These are phyloP conservation scores for Rhamnusium bicolor DNA, from an alignment of 2,888 invertebrate genomes.

Conservation along the genomic window DNA sequence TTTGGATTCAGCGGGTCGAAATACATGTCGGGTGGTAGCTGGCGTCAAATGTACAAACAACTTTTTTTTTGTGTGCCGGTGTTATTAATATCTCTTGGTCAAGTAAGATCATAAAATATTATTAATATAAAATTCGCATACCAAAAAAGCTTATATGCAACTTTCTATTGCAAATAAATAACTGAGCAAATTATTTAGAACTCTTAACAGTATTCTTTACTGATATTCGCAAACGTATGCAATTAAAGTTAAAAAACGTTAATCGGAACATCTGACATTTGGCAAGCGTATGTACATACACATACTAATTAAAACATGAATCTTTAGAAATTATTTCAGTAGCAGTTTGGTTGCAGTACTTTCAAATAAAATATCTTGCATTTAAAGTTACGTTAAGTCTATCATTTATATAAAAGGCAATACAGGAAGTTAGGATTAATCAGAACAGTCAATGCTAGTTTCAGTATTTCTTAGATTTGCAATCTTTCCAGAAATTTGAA, in stretches of 20 bases:
- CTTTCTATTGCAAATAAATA: background rate
- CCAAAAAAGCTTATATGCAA: too few species aligned
- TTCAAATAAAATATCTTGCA: background rate
- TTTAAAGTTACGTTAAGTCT: background rate
- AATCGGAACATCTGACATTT: background rate
- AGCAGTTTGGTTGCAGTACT: background rate
- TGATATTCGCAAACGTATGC: background rate
- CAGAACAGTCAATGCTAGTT: background rate
- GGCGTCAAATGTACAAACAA: too few species aligned
- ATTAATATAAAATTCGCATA: too few species aligned
- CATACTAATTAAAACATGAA: background rate
- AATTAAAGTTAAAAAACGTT: background rate
- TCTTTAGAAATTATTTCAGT: background rate
- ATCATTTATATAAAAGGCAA: background rate
- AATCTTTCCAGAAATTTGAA: background rate
- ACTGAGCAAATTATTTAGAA: background rate
- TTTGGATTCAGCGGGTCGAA: too few species aligned
- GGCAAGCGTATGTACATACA: background rate
- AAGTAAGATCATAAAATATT: too few species aligned
- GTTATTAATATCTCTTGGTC: too few species aligned
- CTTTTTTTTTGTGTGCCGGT: too few species aligned
- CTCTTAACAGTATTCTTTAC: background rate
- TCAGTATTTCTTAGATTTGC: background rate
- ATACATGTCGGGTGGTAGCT: too few species aligned
- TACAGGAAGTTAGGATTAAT: background rate